Evolutionary conservation across 2,888 invertebrate genomes (phyloP).

Genomic region (Teleogryllus oceanicus): DNA sequence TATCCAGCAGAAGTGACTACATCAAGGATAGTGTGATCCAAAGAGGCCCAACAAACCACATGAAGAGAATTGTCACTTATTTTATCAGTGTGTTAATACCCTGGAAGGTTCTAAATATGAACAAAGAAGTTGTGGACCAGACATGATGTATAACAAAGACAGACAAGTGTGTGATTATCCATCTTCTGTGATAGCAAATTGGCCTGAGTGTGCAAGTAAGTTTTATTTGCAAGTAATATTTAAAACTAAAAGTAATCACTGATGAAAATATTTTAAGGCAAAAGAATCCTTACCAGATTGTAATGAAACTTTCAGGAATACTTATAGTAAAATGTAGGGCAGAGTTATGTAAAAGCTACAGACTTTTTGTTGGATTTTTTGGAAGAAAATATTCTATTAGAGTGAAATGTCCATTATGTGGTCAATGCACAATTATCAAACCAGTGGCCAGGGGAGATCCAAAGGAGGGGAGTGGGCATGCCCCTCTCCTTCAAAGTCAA

Average conservation of each 20-base stretch:
- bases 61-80: background rate
- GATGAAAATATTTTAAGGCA: no score
- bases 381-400: no score
- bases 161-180: background rate
- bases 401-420: no score
- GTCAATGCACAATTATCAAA: no score
- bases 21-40: background rate
- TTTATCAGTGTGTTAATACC: constrained; percentile 4
- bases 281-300: no score
- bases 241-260: background rate
- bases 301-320: no score
- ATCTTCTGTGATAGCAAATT: background rate
- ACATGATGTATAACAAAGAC: background rate
- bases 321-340: no score
- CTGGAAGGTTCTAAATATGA: background rate
- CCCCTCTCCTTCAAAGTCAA: no score
- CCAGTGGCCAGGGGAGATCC: no score
- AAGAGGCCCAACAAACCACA: background rate
- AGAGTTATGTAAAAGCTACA: no score
- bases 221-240: background rate
- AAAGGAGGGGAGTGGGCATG: no score
- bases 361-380: no score
- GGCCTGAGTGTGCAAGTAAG: background rate
- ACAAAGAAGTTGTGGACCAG: background rate
- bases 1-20: background rate